Evolutionary conservation across 2,888 invertebrate genomes (phyloP).

Genomic region (Beris morrisii): DNA sequence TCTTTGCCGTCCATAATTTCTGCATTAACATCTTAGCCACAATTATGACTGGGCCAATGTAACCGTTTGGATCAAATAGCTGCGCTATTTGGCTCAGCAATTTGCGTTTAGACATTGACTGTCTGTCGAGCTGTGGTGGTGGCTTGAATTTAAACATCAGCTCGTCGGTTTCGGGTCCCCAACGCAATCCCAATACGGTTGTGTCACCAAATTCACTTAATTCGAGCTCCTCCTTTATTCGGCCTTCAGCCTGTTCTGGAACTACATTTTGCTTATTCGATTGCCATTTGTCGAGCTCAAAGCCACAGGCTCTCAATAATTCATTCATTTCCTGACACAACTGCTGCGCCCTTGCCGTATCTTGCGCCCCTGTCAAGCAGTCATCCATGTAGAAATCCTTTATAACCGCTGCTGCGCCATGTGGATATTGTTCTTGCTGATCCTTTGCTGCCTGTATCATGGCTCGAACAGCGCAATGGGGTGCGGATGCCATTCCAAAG

Average conservation of each 20-base stretch:
- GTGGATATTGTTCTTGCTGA: no score
- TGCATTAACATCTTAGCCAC: conserved; percentile 1
- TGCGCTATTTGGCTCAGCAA: neutral
- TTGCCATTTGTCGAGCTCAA: neutral
- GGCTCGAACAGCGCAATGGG: neutral
- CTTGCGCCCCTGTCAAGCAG: neutral
- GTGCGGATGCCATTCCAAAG: neutral
- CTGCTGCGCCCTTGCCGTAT: neutral
- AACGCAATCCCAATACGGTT: no score
- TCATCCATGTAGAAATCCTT: no score
- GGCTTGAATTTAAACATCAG: neutral
- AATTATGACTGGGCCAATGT: neutral
- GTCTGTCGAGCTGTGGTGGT: neutral
- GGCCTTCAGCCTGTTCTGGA: no score
- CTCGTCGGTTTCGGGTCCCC: no score
- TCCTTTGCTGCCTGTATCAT: neutral
- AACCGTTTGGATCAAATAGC: conserved; percentile 1
- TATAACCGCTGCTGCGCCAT: no score
- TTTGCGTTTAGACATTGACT: neutral
- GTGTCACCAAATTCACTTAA: no score
- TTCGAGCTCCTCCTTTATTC: no score
- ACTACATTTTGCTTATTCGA: neutral
- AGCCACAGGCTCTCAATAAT: conserved; percentile 1
- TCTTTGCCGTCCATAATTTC: neutral
- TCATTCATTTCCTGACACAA: neutral